Percentiles rank a stretch among this genome's conserved stretches.
These are phyloP conservation scores for Phataginus tricuspis DNA, from an alignment of 2,797 vertebrate genomes.

Conservation along the genomic window DNA sequence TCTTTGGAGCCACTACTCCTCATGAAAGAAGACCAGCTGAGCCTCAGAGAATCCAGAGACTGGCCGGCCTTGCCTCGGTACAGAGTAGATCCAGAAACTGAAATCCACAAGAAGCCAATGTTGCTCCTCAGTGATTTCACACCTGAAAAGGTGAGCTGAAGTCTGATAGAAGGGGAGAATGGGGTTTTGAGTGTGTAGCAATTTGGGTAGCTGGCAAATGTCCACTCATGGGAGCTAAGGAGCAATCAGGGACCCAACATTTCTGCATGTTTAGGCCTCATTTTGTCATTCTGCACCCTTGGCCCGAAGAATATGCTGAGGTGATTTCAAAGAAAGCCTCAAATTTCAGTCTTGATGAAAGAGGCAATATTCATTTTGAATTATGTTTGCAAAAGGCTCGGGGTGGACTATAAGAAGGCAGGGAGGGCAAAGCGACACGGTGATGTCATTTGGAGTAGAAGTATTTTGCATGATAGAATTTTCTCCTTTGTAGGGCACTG, in stretches of 20 bases:
- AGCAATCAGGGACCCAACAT: not conserved
- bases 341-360: slow-evolving; percentile 68
- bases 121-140: not conserved
- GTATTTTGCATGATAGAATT: slow-evolving; percentile 71
- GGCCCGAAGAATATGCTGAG: slow-evolving; percentile 29
- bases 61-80: not conserved
- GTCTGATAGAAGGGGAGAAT: not conserved
- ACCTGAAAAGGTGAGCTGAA: not conserved
- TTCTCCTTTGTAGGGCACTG: not conserved
- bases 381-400: slow-evolving; percentile 65
- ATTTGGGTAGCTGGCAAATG: not conserved
- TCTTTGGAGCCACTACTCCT: not conserved
- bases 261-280: not conserved
- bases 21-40: not conserved
- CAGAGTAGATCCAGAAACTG: not conserved
- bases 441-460: slow-evolving; percentile 51
- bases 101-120: not conserved
- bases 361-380: slow-evolving; percentile 61
- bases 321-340: slow-evolving; percentile 65
- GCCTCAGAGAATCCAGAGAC: not conserved
- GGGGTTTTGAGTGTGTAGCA: not conserved
- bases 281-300: slow-evolving; percentile 22
- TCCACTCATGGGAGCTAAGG: not conserved
- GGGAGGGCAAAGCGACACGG: slow-evolving; percentile 38
- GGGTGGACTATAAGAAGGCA: not conserved